Base-by-base conservation (phyloP, 1,140 invertebrate genomes). In the Ips typographus region DNA sequence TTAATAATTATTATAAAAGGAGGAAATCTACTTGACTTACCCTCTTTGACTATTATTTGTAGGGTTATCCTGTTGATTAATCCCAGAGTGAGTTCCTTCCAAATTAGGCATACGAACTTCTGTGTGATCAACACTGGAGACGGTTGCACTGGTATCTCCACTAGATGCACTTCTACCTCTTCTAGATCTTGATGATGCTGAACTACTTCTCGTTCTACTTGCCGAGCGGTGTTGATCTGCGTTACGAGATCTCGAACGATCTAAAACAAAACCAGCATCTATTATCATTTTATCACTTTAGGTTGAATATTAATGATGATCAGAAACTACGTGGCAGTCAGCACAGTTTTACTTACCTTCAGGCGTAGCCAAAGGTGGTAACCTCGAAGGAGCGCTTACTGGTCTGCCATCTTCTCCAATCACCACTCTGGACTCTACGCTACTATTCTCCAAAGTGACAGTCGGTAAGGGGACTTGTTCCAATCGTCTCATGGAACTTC, bases 401-500 rank as follows among this genome's bases (percentile, higher is more conserved):
- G 79, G 79, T 40, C 79, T 72, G 8, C 43, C 2, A 51, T 51
- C 7, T 6, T 22, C 49, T 22, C 51, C 52, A 41, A 3, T 47
- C 22, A 4, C 63, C 2, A 40, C 58, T 1, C 40, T 36, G 41
- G 41, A 57, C 57, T 65, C 66, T 61, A 53, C 69, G 47, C 44
- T 41, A 22, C 22, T 22, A 59, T 53, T 40, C 49, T 51, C 72
- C 71, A 65, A 71, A 77, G 2, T 37, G 8, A 38, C 52, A 38
- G n/a, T 49, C 3, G 39, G 79, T 47, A 80, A 61, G 52, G 70
- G 64, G 6, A 80, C 68, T 59, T 79, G 79, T 44, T 75, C 71
- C 55, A 80, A 57, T 4, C 78, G 72, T 42, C 79, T 71, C 79
- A 80, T 80, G 6, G 79, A 80, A 59, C 70, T 76, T 52, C 79